These are phyloP conservation scores for Brachyopa scutellaris DNA, from an alignment of 2,888 invertebrate species.

Conservation along the genomic window DNA sequence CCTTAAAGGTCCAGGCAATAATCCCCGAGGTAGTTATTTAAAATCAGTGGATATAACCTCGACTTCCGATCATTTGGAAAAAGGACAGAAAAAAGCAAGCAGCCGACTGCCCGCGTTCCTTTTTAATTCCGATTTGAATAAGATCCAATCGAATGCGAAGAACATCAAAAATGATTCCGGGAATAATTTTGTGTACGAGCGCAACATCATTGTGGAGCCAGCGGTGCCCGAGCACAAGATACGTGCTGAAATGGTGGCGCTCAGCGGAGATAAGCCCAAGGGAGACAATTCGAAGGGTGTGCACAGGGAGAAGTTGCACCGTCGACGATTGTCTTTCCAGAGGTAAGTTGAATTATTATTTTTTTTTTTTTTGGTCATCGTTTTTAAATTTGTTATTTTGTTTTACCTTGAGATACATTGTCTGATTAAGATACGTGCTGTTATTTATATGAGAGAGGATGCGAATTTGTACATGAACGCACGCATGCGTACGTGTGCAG, in stretches of 20 bases:
- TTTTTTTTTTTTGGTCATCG: conserved; percentile 6
- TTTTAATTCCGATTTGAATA: conserved; percentile 75
- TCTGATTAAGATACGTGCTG: conserved; percentile 26
- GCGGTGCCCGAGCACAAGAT: conserved; percentile 73
- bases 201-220: conserved; percentile 76
- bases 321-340: conserved; percentile 73
- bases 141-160: conserved; percentile 79
- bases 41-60: conserved; percentile 14
- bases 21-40: conserved; percentile 31
- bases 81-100: conserved; percentile 69
- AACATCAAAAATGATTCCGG: conserved; percentile 77
- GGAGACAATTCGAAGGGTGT: conserved; percentile 75
- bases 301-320: conserved; percentile 73
- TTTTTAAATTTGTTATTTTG: background rate
- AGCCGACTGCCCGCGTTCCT: conserved; percentile 74
- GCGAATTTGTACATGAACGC: conserved; percentile 7
- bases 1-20: conserved; percentile 51
- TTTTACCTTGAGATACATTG: conserved; percentile 33
- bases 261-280: conserved; percentile 73
- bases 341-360: conserved; percentile 68
- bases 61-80: conserved; percentile 62
- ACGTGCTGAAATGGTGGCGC: conserved; percentile 73
- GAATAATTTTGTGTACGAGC: conserved; percentile 77
- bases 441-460: background rate
- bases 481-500: background rate